Conservation (phyloP, 2,113 vertebrate genomes). For the Chaetura pelagica region DNA sequence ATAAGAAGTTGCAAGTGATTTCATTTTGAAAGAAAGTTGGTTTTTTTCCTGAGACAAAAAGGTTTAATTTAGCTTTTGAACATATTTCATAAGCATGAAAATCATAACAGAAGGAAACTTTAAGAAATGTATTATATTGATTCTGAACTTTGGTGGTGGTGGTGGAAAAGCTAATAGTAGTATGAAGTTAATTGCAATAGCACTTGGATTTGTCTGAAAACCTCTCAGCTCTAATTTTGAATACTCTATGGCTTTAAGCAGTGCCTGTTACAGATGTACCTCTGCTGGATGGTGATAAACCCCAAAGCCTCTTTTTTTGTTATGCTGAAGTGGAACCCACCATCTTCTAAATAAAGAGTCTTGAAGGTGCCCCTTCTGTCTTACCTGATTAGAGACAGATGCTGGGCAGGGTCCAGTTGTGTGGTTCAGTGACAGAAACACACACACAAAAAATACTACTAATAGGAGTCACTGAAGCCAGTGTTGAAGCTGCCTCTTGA, state of each 20-base stretch:
- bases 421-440: not conserved
- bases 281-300: not conserved
- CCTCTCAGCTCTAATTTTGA: not conserved
- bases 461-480: not conserved
- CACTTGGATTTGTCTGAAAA: not conserved
- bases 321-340: not conserved
- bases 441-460: not conserved
- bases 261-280: not conserved
- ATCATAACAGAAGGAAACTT: not conserved
- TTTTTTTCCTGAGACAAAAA: not conserved
- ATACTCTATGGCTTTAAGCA: not conserved
- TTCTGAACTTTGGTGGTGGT: not conserved
- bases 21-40: not conserved
- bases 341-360: not conserved
- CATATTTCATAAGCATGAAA: not conserved
- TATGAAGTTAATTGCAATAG: not conserved
- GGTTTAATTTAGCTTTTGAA: not conserved
- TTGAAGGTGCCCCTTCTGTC: too few species aligned
- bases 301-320: not conserved
- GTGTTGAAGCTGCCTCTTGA: accelerated
- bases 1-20: not conserved
- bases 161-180: not conserved
- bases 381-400: too few species aligned
- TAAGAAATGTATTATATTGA: not conserved
- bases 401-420: not conserved